These are phyloP conservation scores for Epinephelus awoara DNA, from an alignment of 2,797 vertebrate species.

Conservation along the genomic window DNA sequence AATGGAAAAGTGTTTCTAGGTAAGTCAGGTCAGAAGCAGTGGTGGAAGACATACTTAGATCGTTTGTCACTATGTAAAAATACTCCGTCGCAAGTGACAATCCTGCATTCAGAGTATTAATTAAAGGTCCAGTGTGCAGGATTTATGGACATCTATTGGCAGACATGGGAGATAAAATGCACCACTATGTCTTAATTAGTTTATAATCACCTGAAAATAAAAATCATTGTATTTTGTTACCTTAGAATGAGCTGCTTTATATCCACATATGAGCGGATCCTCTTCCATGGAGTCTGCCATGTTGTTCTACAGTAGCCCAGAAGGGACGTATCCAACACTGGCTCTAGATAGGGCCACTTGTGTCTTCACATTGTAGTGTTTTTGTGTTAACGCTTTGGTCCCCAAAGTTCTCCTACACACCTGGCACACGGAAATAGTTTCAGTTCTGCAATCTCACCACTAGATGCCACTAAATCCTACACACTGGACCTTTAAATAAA, in stretches of 20 bases:
- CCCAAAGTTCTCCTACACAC: too few relatives aligned
- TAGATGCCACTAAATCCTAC: too few relatives aligned
- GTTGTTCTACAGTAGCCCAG: neutral
- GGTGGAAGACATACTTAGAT: neutral
- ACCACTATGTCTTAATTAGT: neutral
- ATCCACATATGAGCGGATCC: neutral
- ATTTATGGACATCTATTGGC: neutral
- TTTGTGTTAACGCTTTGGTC: too few relatives aligned
- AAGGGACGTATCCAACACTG: too few relatives aligned
- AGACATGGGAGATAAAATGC: neutral
- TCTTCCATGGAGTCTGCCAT: too few relatives aligned
- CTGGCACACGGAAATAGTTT: too few relatives aligned
- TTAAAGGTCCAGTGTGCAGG: neutral
- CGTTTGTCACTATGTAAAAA: neutral
- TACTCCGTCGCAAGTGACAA: neutral
- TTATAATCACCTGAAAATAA: neutral
- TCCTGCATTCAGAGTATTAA: neutral
- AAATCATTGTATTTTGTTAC: neutral
- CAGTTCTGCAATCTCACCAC: too few relatives aligned
- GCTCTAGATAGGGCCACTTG: too few relatives aligned
- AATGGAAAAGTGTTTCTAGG: slow-evolving; percentile 98
- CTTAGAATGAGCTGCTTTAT: neutral
- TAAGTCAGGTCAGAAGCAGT: slow-evolving; percentile 71
- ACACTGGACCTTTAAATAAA: neutral
- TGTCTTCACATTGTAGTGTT: too few relatives aligned